Percentiles rank a stretch among this genome's conserved stretches.
These are phyloP conservation scores for Cosmorhoe ocellata DNA, from an alignment of 2,888 invertebrate species.

Conservation along the genomic window DNA sequence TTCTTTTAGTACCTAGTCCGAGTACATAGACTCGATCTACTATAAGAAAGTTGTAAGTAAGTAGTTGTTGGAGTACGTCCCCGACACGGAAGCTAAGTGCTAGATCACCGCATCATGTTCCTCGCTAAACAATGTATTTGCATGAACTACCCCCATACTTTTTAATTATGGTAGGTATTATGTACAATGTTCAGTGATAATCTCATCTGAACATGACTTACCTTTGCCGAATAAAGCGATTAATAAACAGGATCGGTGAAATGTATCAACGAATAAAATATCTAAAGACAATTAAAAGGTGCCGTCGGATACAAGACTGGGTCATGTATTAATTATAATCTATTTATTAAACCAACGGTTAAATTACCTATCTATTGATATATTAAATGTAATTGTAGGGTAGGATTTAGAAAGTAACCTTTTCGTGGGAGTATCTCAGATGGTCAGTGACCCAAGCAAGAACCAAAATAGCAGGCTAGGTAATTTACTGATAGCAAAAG, in stretches of 20 bases:
- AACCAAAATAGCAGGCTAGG: too few species aligned
- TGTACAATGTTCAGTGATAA: too few species aligned
- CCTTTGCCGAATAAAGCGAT: conserved; percentile 59
- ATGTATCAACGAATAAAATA: conserved; percentile 50
- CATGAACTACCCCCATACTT: too few species aligned
- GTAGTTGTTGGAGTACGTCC: too few species aligned
- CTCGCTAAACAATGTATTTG: too few species aligned
- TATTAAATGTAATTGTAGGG: conserved; percentile 60
- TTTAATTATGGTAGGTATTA: too few species aligned
- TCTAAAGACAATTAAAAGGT: conserved; percentile 57
- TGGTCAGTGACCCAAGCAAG: not conserved
- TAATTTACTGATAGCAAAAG: too few species aligned
- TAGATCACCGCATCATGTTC: too few species aligned
- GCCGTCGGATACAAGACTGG: conserved; percentile 56
- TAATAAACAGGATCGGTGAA: conserved; percentile 54
- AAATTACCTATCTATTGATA: conserved; percentile 46
- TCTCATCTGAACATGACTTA: conserved; percentile 23
- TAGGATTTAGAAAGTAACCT: conserved; percentile 36
- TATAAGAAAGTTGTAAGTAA: too few species aligned
- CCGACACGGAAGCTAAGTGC: too few species aligned
- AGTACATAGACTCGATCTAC: too few species aligned
- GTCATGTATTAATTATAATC: conserved; percentile 62
- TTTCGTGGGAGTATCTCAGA: conserved; percentile 6
- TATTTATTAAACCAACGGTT: conserved; percentile 38
- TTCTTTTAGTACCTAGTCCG: too few species aligned